phyloP scores from a whole-genome alignment of 2,113 vertebrate species.

The Heterochromis multidens region DNA sequence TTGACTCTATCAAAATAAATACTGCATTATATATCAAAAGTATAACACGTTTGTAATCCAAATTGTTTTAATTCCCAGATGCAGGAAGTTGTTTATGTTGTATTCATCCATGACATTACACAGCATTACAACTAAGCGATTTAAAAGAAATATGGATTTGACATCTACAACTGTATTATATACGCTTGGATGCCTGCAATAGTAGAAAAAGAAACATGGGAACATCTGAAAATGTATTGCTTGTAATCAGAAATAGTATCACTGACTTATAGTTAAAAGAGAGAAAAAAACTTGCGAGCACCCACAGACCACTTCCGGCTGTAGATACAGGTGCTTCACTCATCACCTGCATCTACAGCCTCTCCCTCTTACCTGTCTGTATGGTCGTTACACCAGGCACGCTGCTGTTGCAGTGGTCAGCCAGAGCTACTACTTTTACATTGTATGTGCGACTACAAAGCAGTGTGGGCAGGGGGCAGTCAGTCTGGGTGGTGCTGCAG shows the following conservation, averaged over 20 bases:
- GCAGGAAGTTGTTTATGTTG: no score
- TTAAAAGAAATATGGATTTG: neutral
- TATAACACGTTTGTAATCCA: neutral
- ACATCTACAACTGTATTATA: neutral
- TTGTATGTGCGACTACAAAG: slow-evolving; percentile 66
- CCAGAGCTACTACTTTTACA: slow-evolving; percentile 57
- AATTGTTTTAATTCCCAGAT: neutral
- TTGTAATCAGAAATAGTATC: neutral
- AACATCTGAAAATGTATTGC: neutral
- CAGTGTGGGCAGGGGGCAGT: slow-evolving; percentile 54
- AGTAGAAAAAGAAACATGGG: neutral
- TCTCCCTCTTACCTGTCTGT: slow-evolving; percentile 58
- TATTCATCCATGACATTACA: neutral
- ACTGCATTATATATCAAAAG: no score
- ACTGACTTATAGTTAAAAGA: neutral
- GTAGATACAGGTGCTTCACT: neutral
- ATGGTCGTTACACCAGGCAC: slow-evolving; percentile 36
- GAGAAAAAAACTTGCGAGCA: neutral
- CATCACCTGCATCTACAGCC: neutral
- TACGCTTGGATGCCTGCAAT: neutral
- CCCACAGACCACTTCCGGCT: neutral
- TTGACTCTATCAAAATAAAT: no score
- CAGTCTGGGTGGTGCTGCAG: slow-evolving; percentile 46
- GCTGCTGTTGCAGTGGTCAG: slow-evolving; percentile 71
- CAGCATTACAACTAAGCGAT: neutral